A percentile compares a stretch with the other conserved stretches of the same genome.
phyloP scores from a whole-genome alignment of 2,113 vertebrate genomes.

The Delphinus delphis region DNA sequence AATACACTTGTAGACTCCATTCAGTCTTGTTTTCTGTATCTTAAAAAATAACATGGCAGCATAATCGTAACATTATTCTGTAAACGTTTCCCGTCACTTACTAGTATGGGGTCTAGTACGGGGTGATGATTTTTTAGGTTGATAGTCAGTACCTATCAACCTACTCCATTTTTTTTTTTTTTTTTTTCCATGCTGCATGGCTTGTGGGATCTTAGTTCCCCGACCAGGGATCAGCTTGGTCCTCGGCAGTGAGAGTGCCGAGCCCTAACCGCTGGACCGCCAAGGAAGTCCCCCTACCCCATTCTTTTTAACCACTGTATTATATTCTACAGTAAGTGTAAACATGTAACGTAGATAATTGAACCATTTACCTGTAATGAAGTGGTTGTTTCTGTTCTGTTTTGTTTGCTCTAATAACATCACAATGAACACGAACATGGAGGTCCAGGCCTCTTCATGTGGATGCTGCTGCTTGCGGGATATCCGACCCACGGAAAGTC shows the following conservation, averaged over 20 bases:
- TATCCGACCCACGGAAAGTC: neutral
- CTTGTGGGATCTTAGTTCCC: neutral
- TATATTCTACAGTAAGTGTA: neutral
- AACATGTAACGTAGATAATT: neutral
- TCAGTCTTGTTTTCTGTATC: neutral
- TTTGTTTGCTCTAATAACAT: neutral
- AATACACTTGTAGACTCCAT: neutral
- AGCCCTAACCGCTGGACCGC: no score
- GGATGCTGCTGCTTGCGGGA: neutral
- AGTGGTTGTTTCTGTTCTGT: neutral
- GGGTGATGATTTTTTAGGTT: neutral
- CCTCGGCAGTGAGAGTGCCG: no score
- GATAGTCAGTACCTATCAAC: neutral
- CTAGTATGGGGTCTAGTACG: neutral
- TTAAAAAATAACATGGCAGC: neutral
- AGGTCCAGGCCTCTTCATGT: neutral
- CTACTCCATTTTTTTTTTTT: no score
- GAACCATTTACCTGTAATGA: neutral
- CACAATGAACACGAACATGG: neutral
- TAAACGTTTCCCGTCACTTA: neutral
- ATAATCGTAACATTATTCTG: neutral
- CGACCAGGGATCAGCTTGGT: neutral
- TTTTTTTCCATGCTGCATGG: no score
- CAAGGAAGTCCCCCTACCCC: neutral
- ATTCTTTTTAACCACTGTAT: neutral